phyloP scores from a whole-genome alignment of 2,888 invertebrate species.

The Caenorhabditis afra region DNA sequence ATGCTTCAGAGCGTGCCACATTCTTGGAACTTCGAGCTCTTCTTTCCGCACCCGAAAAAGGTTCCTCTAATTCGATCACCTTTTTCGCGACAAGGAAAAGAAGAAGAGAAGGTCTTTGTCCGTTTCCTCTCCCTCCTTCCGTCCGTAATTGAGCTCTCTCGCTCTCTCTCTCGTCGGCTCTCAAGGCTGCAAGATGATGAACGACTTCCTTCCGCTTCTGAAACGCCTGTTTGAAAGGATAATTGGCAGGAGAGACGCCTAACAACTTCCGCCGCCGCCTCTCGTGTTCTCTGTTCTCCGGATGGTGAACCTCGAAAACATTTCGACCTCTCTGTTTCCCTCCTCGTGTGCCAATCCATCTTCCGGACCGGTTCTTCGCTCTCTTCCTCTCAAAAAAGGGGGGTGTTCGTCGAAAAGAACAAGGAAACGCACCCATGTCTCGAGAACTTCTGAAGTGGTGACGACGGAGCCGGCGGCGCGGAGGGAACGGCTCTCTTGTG shows the following conservation, averaged over 20 bases:
- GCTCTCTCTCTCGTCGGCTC: too few relatives aligned
- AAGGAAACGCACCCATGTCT: constrained; percentile 25
- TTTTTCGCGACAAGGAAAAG: neutral
- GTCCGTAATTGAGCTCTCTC: constrained; percentile 20
- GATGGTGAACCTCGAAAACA: constrained; percentile 4
- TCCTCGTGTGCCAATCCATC: neutral
- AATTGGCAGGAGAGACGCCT: constrained; percentile 19
- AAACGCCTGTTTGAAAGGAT: constrained; percentile 28
- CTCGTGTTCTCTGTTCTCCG: neutral
- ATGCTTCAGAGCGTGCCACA: too few relatives aligned
- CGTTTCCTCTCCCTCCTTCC: neutral
- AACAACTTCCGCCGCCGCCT: constrained; percentile 25
- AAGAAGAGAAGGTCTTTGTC: constrained; percentile 29
- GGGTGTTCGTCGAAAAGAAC: neutral
- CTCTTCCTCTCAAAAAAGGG: neutral
- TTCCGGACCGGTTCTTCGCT: constrained; percentile 14
- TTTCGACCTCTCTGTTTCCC: constrained; percentile 2
- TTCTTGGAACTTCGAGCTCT: constrained; percentile 28
- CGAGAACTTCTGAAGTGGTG: constrained; percentile 30
- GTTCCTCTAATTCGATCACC: constrained; percentile 37
- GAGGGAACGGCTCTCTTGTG: too few relatives aligned
- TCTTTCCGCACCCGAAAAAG: constrained; percentile 9
- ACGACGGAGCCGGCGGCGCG: too few relatives aligned
- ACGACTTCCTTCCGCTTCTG: constrained; percentile 51
- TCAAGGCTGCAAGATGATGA: constrained; percentile 35